These are phyloP conservation scores for Planococcus citri DNA, from an alignment of 1,140 invertebrate genomes.

Conservation along the genomic window DNA sequence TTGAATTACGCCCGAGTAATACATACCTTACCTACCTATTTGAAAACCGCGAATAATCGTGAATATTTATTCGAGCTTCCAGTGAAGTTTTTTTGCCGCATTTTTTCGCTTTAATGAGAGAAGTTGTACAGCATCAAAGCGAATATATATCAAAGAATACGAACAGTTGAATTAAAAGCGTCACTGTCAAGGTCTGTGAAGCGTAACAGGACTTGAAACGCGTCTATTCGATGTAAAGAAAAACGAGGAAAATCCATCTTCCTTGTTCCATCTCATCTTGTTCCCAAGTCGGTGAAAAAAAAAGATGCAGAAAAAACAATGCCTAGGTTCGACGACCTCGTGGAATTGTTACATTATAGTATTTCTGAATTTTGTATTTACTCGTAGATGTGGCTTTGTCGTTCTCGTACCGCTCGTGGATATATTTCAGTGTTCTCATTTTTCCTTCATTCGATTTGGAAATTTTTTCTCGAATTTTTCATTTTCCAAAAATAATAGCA, in stretches of 20 bases:
- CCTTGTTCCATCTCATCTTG: not conserved
- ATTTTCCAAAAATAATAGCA: no score
- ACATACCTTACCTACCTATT: no score
- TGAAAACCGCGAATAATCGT: no score
- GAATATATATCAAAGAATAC: not conserved
- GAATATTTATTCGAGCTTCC: no score
- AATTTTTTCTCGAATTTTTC: no score
- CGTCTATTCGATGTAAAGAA: not conserved
- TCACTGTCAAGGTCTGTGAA: not conserved
- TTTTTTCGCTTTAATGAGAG: not conserved
- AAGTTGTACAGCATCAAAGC: not conserved
- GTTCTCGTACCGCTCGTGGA: no score
- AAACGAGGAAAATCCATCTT: not conserved
- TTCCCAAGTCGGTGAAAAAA: not conserved
- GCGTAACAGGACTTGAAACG: not conserved
- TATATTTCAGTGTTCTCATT: no score
- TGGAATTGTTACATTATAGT: not conserved
- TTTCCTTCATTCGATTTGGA: no score
- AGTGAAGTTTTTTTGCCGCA: no score
- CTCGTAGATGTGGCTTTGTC: no score
- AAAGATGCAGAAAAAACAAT: not conserved
- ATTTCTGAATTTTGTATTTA: no score
- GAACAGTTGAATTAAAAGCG: not conserved
- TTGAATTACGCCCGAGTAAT: no score
- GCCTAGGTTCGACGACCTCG: not conserved